Conservation (phyloP, 2,888 invertebrate species). For the Ophioninae sp. region DNA sequence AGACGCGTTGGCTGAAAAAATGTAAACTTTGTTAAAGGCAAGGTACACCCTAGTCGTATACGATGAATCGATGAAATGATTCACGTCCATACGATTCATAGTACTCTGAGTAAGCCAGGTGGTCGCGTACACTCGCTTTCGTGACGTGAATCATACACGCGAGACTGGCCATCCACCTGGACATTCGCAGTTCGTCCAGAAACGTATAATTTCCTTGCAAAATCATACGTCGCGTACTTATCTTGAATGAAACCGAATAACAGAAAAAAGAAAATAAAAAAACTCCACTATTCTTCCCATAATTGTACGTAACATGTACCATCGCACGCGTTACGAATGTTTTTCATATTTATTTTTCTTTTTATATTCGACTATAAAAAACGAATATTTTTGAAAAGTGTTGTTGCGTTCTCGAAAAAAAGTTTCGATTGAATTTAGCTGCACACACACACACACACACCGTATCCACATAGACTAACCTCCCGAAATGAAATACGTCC, state of each 20-base stretch:
- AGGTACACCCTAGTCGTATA: not conserved
- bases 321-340: not conserved
- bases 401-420: too few species aligned
- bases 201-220: conserved; percentile 22
- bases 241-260: not conserved
- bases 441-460: not conserved
- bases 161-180: conserved; percentile 19
- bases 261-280: not conserved
- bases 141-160: conserved; percentile 53
- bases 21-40: too few species aligned
- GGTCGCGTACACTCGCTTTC: conserved; percentile 39
- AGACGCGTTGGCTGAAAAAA: too few species aligned
- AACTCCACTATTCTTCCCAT: not conserved
- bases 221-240: conserved; percentile 7
- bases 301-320: not conserved
- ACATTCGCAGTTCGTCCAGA: conserved; percentile 23
- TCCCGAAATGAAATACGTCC: conserved; percentile 95
- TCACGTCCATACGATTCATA: conserved; percentile 47
- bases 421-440: too few species aligned
- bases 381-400: too few species aligned
- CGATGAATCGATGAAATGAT: conserved; percentile 3
- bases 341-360: too few species aligned
- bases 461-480: conserved; percentile 77
- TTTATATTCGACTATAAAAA: too few species aligned
- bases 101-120: conserved; percentile 55